A percentile compares a stretch with the other conserved stretches of the same genome.
Conservation (phyloP, 2,113 vertebrate genomes). For the Actinemys pallida region DNA sequence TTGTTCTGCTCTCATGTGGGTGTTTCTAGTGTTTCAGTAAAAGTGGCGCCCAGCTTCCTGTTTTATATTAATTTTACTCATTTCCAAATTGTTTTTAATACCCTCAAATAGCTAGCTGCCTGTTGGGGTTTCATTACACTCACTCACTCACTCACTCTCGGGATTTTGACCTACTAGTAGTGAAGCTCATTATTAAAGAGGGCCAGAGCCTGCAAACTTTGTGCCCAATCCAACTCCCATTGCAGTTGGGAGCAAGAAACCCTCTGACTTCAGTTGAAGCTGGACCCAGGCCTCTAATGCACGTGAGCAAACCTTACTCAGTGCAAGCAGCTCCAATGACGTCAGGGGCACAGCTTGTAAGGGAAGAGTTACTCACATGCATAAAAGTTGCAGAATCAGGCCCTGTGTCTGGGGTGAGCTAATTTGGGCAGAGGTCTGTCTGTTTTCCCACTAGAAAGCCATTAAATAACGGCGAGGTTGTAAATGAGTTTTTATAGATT, state of each 20-base stretch:
- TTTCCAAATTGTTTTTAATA: background rate
- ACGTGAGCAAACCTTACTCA: background rate
- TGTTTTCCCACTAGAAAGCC: conserved; percentile 61
- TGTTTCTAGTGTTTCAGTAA: conserved; percentile 26
- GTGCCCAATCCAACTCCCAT: background rate
- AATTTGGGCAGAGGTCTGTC: conserved; percentile 53
- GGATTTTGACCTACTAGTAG: background rate
- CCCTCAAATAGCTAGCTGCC: fast-evolving
- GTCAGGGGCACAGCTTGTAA: background rate
- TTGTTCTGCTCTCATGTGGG: conserved; percentile 34
- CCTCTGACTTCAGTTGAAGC: background rate
- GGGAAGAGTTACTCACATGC: conserved; percentile 31
- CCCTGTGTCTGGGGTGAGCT: conserved; percentile 22
- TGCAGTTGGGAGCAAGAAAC: background rate
- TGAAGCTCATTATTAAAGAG: background rate
- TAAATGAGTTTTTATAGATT: conserved; percentile 63
- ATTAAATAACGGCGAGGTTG: conserved; percentile 7
- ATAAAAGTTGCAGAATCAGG: background rate
- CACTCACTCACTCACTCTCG: background rate
- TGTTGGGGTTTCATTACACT: background rate
- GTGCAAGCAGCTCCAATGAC: background rate
- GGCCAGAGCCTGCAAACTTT: background rate
- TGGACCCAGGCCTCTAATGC: background rate
- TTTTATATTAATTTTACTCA: background rate
- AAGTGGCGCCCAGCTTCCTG: background rate